Base-by-base conservation (phyloP, 2,888 invertebrate genomes). In the Antheraea yamamai region DNA sequence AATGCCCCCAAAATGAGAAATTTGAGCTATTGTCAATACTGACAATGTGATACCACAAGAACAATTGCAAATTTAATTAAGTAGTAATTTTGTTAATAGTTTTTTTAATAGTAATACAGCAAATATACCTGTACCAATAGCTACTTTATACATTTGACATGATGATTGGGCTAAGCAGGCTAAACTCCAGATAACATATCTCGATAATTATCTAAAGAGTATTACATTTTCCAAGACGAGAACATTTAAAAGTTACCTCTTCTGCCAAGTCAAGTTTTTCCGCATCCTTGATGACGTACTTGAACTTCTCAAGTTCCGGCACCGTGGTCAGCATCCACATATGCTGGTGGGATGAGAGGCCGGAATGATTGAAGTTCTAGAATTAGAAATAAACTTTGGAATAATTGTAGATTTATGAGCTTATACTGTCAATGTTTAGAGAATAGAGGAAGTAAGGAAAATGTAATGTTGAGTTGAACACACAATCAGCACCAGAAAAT, bases 241-340 rank as follows among this genome's bases (percentile, higher is more conserved):
- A 64, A 30, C 2, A 7, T 16, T 66, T 16, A 16, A 72, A n/a
- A 23, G 3, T 78, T 75, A 94, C 94, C 91, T 95, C 94, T 75
- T 95, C 94, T 1, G 97, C 96, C 71, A 98, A 83, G 64, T 95
- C 89, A 55, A 95, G 90, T 71, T 96, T 96, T 2, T 94, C 91
- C 4, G 95, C 87, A 81, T 97, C 96, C 80, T 96, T 94, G 72
- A 99, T 92, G 14, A 96, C 97, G 83, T 95, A 96, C 14, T 97
- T 89, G 88, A 97, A 98, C 78, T 97, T 95, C 0, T 95, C 95
- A 30, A 98, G 87, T 71, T 96, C 95, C 0, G 97, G 96, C 0
- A 97, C 95, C 66, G 96, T 95, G 8, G 95, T 93, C 80, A 99
- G 87, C 96, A 96, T 96, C 98, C 98, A 99, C 20, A 97, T 87